phyloP scores from a whole-genome alignment of 1,140 invertebrate genomes.

The Spodoptera litura region DNA sequence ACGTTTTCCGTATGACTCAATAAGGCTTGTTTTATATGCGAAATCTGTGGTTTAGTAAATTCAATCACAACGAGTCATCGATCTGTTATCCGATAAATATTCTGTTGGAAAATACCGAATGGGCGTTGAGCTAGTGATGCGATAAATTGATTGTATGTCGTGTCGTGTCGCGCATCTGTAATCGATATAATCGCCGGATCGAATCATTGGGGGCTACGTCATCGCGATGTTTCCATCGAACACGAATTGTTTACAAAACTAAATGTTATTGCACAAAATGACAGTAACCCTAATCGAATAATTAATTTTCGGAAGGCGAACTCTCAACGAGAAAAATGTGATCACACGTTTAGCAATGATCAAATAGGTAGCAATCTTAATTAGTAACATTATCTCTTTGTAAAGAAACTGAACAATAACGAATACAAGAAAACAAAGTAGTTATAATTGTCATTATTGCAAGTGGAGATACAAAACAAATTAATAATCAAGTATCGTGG shows the following conservation, averaged over 20 bases:
- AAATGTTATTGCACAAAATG: slow-evolving; percentile 18
- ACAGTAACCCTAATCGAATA: background rate
- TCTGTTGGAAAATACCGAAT: slow-evolving; percentile 49
- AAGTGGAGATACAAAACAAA: slow-evolving; percentile 33
- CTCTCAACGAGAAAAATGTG: slow-evolving; percentile 1
- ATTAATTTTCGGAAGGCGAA: background rate
- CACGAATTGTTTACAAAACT: slow-evolving; percentile 6
- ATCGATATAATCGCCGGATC: slow-evolving; percentile 45
- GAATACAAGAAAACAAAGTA: slow-evolving; percentile 30
- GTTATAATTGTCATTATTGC: slow-evolving; percentile 35
- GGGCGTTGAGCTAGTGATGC: slow-evolving; percentile 36
- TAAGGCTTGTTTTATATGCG: background rate
- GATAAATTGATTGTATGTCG: slow-evolving; percentile 52
- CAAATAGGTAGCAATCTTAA: slow-evolving; percentile 7
- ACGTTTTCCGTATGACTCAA: no score
- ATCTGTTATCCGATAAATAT: slow-evolving; percentile 43
- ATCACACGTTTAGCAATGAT: slow-evolving; percentile 5
- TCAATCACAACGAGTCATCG: slow-evolving; percentile 19
- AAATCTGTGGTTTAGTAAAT: slow-evolving; percentile 3
- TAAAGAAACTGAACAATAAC: slow-evolving; percentile 40
- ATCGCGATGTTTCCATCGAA: slow-evolving; percentile 35
- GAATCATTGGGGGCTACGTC: slow-evolving; percentile 45
- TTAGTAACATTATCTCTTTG: background rate
- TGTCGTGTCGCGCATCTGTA: slow-evolving; percentile 49
- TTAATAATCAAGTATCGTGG: slow-evolving; percentile 44